These are phyloP conservation scores for Serripes groenlandicus DNA, from an alignment of 2,888 invertebrate genomes.

Conservation along the genomic window DNA sequence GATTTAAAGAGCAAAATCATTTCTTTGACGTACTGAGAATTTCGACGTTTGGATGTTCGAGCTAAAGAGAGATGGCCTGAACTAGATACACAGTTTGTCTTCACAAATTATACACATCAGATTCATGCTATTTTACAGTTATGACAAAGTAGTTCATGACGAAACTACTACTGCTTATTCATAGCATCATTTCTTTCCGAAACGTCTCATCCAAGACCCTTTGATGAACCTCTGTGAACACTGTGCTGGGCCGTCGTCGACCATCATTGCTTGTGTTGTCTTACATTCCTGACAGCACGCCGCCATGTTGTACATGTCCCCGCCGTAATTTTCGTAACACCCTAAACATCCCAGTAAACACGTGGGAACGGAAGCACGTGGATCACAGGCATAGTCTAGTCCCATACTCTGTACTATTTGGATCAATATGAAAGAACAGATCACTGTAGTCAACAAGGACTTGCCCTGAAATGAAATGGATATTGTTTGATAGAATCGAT, in stretches of 20 bases:
- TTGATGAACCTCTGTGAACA: slow-evolving; percentile 73
- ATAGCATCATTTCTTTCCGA: slow-evolving; percentile 57
- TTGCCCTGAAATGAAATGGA: slow-evolving; percentile 28
- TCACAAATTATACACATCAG: too few relatives aligned
- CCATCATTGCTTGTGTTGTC: slow-evolving; percentile 55
- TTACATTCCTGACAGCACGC: slow-evolving; percentile 75
- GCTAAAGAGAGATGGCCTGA: too few relatives aligned
- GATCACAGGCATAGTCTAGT: slow-evolving; percentile 69
- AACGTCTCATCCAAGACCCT: slow-evolving; percentile 67
- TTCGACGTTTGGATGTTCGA: too few relatives aligned
- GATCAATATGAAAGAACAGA: slow-evolving; percentile 25
- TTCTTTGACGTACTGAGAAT: too few relatives aligned
- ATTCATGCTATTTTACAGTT: too few relatives aligned
- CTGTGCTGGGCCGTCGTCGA: slow-evolving; percentile 73
- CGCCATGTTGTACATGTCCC: slow-evolving; percentile 74
- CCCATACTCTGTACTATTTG: slow-evolving; percentile 35
- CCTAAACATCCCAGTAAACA: slow-evolving; percentile 75
- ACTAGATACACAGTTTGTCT: too few relatives aligned
- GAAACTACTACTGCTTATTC: too few relatives aligned
- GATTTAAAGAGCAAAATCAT: too few relatives aligned
- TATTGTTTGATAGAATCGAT: too few relatives aligned
- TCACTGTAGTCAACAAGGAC: background rate
- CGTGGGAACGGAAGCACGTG: slow-evolving; percentile 64
- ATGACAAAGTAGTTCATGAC: too few relatives aligned
- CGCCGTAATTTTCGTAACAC: slow-evolving; percentile 72